These are phyloP conservation scores for Urechis unicinctus DNA, from an alignment of 2,888 invertebrate species.

Conservation along the genomic window DNA sequence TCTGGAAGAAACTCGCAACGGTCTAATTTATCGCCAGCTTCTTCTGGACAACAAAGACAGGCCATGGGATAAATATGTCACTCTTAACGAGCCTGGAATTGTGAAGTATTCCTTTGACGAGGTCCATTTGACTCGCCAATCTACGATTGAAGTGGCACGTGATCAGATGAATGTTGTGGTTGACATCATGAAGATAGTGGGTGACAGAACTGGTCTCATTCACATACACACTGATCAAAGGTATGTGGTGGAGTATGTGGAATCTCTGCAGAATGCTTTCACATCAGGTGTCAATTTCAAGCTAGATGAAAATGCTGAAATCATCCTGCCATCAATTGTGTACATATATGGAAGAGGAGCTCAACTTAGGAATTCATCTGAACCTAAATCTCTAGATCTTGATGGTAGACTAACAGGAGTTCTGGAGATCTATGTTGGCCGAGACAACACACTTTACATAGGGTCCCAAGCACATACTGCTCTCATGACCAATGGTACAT, in stretches of 20 bases:
- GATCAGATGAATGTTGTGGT: slow-evolving; percentile 14
- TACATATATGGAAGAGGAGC: slow-evolving; percentile 31
- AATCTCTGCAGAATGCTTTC: slow-evolving; percentile 24
- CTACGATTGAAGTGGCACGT: slow-evolving; percentile 24
- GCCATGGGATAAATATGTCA: slow-evolving; percentile 26
- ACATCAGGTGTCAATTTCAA: slow-evolving; percentile 28
- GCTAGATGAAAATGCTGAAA: slow-evolving; percentile 23
- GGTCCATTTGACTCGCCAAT: slow-evolving; percentile 25
- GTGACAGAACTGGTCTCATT: slow-evolving; percentile 28
- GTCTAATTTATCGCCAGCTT: slow-evolving; percentile 21
- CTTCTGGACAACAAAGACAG: slow-evolving; percentile 25
- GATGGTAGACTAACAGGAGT: slow-evolving; percentile 28
- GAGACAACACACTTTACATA: slow-evolving; percentile 23
- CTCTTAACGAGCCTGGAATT: slow-evolving; percentile 22
- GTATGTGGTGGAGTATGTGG: slow-evolving; percentile 23
- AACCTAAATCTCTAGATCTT: slow-evolving; percentile 22
- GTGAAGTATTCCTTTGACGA: slow-evolving; percentile 26
- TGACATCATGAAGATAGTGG: slow-evolving; percentile 20
- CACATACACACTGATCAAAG: slow-evolving; percentile 25
- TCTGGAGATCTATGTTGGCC: slow-evolving; percentile 23
- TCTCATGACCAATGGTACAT: slow-evolving; percentile 16
- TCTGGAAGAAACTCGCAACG: slow-evolving; percentile 24
- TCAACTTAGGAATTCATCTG: slow-evolving; percentile 11
- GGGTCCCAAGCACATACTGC: slow-evolving; percentile 27
- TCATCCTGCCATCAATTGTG: slow-evolving; percentile 24